Conservation (phyloP, 2,113 vertebrate genomes). For the Oncorhynchus mykiss region DNA sequence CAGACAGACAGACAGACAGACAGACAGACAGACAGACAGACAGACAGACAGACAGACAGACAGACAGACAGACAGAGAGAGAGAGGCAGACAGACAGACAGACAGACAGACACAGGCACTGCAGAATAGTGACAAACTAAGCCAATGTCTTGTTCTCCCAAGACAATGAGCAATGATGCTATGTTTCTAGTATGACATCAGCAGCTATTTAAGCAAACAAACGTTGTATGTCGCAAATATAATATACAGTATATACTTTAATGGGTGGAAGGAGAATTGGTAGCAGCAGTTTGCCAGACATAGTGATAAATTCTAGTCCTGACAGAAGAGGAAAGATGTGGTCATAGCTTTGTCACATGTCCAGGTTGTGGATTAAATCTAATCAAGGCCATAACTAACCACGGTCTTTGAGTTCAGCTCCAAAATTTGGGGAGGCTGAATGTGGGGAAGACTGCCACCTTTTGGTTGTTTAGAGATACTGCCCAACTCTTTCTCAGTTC, state of each 20-base stretch:
- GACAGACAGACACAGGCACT: neutral
- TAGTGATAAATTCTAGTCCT: neutral
- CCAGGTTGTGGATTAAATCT: neutral
- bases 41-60: neutral
- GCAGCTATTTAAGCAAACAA: neutral
- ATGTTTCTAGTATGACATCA: neutral
- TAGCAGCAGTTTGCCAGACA: too few relatives aligned
- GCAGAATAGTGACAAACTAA: neutral
- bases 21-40: neutral
- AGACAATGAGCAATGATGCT: neutral
- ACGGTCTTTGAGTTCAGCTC: neutral
- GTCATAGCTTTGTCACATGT: conserved; percentile 5
- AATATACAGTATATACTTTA: too few relatives aligned
- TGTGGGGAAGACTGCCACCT: conserved; percentile 56
- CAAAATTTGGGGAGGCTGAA: conserved; percentile 3
- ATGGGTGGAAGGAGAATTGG: too few relatives aligned
- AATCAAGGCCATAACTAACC: neutral
- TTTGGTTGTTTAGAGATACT: conserved; percentile 34
- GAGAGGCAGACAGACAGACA: neutral
- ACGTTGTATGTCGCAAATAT: neutral
- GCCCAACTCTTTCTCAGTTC: neutral
- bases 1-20: neutral
- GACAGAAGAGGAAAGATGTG: neutral
- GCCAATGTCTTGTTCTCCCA: neutral
- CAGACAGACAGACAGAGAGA: too few relatives aligned